Evolutionary conservation across 1,140 invertebrate species (phyloP).

Genomic region (Drosophila pachea): DNA sequence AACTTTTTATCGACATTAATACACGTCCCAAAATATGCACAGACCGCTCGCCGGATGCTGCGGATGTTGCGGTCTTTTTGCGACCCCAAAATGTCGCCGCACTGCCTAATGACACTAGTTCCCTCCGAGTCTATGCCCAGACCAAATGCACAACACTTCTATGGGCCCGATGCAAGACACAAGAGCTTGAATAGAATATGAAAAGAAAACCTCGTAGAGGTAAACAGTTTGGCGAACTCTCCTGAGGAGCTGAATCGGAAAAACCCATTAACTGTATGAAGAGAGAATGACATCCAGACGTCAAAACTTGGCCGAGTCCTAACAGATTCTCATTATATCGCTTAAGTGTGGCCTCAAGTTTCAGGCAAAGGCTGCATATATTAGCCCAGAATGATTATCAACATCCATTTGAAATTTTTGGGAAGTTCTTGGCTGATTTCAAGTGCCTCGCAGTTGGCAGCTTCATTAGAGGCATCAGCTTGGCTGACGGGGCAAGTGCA

Average conservation of each 20-base stretch:
- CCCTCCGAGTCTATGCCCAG: slow-evolving; percentile 23
- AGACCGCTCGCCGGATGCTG: slow-evolving; percentile 8
- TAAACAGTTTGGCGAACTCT: no score
- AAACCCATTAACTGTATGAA: no score
- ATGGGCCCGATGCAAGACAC: not conserved
- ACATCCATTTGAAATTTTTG: not conserved
- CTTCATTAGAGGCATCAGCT: slow-evolving; percentile 13
- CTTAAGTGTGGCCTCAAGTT: no score
- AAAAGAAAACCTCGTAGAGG: not conserved
- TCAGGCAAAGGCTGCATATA: no score
- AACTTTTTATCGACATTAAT: slow-evolving; percentile 64
- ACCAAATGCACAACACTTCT: slow-evolving; percentile 3
- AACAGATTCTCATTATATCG: no score
- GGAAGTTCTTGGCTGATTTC: slow-evolving; percentile 1
- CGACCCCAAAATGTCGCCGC: slow-evolving; percentile 17
- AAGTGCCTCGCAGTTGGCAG: not conserved
- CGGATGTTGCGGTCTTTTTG: slow-evolving; percentile 14
- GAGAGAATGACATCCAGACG: no score
- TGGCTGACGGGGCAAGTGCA: slow-evolving; percentile 21
- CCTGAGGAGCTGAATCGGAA: no score
- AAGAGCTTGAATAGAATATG: not conserved
- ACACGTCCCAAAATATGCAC: slow-evolving; percentile 55
- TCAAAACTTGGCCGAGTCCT: no score
- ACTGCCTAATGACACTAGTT: slow-evolving; percentile 39
- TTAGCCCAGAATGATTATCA: not conserved